phyloP scores from a whole-genome alignment of 2,113 vertebrate genomes.

The Apeltes quadracus region DNA sequence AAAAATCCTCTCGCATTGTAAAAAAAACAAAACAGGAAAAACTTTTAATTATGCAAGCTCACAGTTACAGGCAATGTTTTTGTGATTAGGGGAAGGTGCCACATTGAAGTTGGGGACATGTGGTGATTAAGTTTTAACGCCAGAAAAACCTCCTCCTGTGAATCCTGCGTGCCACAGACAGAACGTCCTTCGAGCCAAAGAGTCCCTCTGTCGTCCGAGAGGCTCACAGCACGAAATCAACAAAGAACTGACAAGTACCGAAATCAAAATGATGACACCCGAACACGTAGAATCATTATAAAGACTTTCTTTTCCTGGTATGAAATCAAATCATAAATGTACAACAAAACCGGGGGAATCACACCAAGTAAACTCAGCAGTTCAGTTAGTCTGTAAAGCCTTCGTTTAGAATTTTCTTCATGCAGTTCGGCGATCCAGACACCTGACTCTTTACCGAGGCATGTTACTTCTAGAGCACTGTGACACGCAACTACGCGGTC shows the following conservation, averaged over 20 bases:
- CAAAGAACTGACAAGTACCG: conserved; percentile 45
- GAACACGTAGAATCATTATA: conserved; percentile 30
- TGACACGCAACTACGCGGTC: conserved; percentile 52
- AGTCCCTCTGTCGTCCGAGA: conserved; percentile 56
- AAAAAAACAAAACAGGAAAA: conserved; percentile 72
- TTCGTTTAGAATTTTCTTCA: conserved; percentile 58
- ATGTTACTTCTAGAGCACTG: conserved; percentile 59
- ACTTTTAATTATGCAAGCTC: conserved; percentile 74
- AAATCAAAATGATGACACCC: conserved; percentile 44
- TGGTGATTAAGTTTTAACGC: conserved; percentile 37
- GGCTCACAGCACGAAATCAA: conserved; percentile 69
- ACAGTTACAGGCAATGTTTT: conserved; percentile 68
- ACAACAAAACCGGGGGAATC: conserved; percentile 43
- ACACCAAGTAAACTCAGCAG: conserved; percentile 35
- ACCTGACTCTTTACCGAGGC: conserved; percentile 54
- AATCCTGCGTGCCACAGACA: conserved; percentile 51
- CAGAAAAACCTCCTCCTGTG: conserved; percentile 42
- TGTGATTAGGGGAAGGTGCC: conserved; percentile 41
- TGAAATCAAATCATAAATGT: conserved; percentile 48
- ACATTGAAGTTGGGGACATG: conserved; percentile 44
- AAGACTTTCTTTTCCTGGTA: conserved; percentile 37
- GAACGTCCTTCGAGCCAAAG: conserved; percentile 46
- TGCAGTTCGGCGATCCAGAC: conserved; percentile 60
- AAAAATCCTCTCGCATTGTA: conserved; percentile 34
- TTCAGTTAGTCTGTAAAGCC: conserved; percentile 38